phyloP scores from a whole-genome alignment of 2,113 vertebrate species.

The Bubalus kerabau region DNA sequence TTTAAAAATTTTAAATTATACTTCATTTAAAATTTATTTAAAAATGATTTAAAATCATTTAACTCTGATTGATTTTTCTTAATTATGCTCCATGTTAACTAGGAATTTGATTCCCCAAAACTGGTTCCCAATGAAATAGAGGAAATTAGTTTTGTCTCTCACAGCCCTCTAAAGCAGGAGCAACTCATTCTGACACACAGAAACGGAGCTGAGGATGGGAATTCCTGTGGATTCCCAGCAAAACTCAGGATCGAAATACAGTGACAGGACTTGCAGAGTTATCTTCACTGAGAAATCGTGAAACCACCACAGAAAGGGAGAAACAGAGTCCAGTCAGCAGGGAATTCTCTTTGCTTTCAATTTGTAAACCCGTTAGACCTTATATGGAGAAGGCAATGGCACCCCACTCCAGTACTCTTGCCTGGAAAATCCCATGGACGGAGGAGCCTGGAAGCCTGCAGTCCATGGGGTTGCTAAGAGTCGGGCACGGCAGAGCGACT shows the following conservation, averaged over 20 bases:
- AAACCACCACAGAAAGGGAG: background rate
- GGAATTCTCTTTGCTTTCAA: background rate
- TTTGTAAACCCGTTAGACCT: background rate
- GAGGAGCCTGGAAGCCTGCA: too few relatives aligned
- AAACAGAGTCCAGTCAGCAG: background rate
- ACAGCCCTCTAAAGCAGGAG: background rate
- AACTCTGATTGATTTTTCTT: constrained; percentile 2
- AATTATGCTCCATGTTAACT: background rate
- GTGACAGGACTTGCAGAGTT: background rate
- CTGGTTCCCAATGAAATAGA: background rate
- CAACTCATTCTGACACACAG: background rate
- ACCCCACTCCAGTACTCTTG: too few relatives aligned
- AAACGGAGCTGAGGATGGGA: background rate
- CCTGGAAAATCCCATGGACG: too few relatives aligned
- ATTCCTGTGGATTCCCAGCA: background rate
- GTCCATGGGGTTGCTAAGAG: too few relatives aligned
- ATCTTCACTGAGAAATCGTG: background rate
- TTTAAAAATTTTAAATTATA: background rate
- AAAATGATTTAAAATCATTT: too few relatives aligned
- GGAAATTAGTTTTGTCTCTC: background rate
- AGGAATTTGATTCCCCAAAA: background rate
- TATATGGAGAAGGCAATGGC: too few relatives aligned
- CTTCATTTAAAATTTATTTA: background rate
- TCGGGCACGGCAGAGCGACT: too few relatives aligned
- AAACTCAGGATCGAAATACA: background rate